phyloP scores from a whole-genome alignment of 2,113 vertebrate species.

The Australoheros scitulus region DNA sequence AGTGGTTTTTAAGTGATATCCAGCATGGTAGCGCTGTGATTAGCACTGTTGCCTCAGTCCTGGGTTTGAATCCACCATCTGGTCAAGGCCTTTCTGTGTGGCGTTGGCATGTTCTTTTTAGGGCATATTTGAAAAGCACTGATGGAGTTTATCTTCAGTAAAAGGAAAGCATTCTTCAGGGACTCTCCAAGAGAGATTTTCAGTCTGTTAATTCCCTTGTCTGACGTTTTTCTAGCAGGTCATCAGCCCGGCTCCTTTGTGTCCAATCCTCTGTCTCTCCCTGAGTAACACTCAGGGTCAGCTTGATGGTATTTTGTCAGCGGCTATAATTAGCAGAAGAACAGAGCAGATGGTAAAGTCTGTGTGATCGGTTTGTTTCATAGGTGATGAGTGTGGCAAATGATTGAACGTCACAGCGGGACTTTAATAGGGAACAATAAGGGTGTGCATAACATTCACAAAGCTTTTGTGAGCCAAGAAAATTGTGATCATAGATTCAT shows the following conservation, averaged over 20 bases:
- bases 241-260: background rate
- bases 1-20: too few relatives aligned
- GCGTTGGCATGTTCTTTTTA: background rate
- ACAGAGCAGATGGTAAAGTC: conserved; percentile 30
- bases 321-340: conserved; percentile 1
- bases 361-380: conserved; percentile 7
- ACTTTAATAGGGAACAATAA: background rate
- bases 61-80: too few relatives aligned
- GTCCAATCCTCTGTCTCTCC: background rate
- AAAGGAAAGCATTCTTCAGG: background rate
- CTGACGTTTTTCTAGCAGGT: background rate
- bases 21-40: too few relatives aligned
- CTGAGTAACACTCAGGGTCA: background rate
- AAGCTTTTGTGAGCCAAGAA: conserved; percentile 7
- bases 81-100: too few relatives aligned
- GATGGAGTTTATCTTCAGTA: background rate
- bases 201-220: background rate
- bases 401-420: conserved; percentile 3
- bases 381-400: background rate
- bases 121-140: background rate
- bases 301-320: background rate
- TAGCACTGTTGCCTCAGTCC: too few relatives aligned
- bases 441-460: background rate
- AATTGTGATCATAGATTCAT: conserved; percentile 19
- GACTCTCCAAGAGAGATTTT: background rate